phyloP scores from a whole-genome alignment of 2,888 invertebrate species.

The Octodonta nipae region DNA sequence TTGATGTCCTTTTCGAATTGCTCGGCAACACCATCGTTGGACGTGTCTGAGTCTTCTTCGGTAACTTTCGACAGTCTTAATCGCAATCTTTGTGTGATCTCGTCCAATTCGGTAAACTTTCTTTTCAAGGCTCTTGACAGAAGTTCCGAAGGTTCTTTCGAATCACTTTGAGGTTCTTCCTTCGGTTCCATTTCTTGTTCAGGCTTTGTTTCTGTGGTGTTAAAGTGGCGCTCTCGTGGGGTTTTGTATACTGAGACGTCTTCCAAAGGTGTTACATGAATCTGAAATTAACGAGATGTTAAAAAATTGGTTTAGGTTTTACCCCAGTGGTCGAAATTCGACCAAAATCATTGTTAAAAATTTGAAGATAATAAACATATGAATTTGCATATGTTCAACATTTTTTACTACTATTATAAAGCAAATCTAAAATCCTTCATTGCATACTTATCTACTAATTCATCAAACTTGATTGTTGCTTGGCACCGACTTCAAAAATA shows the following conservation, averaged over 20 bases:
- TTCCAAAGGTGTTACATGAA: slow-evolving; percentile 39
- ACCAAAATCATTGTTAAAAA: no score
- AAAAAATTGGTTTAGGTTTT: no score
- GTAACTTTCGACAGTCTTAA: slow-evolving; percentile 45
- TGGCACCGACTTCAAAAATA: no score
- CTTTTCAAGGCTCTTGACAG: slow-evolving; percentile 41
- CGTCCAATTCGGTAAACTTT: slow-evolving; percentile 49
- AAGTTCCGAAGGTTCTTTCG: slow-evolving; percentile 23
- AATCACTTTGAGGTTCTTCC: slow-evolving; percentile 5
- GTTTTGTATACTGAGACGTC: slow-evolving; percentile 7
- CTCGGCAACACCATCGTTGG: slow-evolving; percentile 33
- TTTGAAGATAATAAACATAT: no score
- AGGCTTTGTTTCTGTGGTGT: slow-evolving; percentile 1
- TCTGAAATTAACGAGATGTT: slow-evolving; percentile 29
- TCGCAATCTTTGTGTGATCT: slow-evolving; percentile 47
- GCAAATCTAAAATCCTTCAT: no score
- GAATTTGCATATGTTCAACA: no score
- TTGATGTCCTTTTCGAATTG: slow-evolving; percentile 48
- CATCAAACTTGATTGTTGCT: no score
- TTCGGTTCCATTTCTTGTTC: neutral
- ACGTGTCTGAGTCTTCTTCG: slow-evolving; percentile 38
- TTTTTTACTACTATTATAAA: no score
- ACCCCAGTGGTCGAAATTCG: no score
- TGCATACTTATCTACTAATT: no score
- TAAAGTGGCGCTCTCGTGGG: slow-evolving; percentile 4